These are phyloP conservation scores for Syrmaticus mikado DNA, from an alignment of 2,113 vertebrate species.

Conservation along the genomic window DNA sequence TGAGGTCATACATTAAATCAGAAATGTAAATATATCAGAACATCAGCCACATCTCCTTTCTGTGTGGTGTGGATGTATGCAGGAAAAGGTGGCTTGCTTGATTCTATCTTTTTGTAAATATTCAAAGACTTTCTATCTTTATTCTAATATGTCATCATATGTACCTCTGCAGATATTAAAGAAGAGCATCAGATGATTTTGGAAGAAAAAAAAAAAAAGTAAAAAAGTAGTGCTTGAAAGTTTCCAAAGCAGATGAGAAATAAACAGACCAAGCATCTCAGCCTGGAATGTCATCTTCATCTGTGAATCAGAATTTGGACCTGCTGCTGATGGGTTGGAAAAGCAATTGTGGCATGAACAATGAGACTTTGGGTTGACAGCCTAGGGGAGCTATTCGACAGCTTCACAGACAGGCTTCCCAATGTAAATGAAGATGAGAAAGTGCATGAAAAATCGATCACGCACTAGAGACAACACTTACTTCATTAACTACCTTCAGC, in stretches of 20 bases:
- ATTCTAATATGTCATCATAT: background rate
- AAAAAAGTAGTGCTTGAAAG: background rate
- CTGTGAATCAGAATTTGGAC: background rate
- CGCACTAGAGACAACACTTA: background rate
- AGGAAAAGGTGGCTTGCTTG: background rate
- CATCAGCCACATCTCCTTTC: background rate
- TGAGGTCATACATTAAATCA: constrained; percentile 21
- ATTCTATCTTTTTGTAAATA: background rate
- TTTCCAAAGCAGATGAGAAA: background rate
- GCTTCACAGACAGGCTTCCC: background rate
- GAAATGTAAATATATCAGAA: background rate
- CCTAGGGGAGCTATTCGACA: background rate
- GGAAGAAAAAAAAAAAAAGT: too few species aligned
- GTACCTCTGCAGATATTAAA: background rate
- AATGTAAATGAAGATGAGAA: background rate
- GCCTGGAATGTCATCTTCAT: background rate
- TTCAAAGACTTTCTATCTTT: background rate
- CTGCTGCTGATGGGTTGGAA: background rate
- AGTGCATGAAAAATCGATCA: background rate
- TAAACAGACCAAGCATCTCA: background rate
- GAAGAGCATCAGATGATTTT: background rate
- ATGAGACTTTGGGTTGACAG: background rate
- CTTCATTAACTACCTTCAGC: background rate
- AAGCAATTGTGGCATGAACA: background rate
- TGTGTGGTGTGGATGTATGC: background rate